phyloP scores from a whole-genome alignment of 1,140 invertebrate species.

The Ylistrum balloti region DNA sequence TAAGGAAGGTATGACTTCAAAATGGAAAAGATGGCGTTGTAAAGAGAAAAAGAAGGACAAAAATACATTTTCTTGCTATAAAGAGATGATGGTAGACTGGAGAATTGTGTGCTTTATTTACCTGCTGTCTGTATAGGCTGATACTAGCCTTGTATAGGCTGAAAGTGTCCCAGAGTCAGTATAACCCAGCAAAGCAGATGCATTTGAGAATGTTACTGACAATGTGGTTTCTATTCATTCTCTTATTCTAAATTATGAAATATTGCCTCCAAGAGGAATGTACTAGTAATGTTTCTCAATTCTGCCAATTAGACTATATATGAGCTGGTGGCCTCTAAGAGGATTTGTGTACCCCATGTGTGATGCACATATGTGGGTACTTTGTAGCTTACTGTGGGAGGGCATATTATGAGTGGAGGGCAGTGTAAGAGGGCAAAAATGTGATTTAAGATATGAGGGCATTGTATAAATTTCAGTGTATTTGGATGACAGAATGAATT shows the following conservation, averaged over 20 bases:
- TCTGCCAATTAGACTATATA: neutral
- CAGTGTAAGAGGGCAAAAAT: no score
- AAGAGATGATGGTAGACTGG: neutral
- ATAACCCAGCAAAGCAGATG: no score
- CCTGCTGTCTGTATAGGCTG: neutral
- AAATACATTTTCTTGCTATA: neutral
- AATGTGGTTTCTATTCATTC: neutral
- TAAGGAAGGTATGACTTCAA: neutral
- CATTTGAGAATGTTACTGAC: neutral
- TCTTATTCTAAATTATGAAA: neutral
- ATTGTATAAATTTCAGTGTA: slow-evolving; percentile 19
- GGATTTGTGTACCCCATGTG: neutral
- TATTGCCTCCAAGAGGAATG: slow-evolving; percentile 37
- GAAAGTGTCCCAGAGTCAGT: neutral
- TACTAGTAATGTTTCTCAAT: slow-evolving; percentile 32
- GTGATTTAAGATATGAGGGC: slow-evolving; percentile 9
- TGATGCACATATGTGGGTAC: neutral
- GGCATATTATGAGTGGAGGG: neutral
- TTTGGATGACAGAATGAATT: neutral
- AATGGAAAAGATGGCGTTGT: neutral
- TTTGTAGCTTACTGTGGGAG: neutral
- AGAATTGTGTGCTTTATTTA: neutral
- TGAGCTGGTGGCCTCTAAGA: slow-evolving; percentile 22
- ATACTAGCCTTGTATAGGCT: neutral
- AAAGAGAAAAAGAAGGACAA: neutral